Conservation (phyloP, 2,888 invertebrate species). For the Chorisops tibialis region DNA sequence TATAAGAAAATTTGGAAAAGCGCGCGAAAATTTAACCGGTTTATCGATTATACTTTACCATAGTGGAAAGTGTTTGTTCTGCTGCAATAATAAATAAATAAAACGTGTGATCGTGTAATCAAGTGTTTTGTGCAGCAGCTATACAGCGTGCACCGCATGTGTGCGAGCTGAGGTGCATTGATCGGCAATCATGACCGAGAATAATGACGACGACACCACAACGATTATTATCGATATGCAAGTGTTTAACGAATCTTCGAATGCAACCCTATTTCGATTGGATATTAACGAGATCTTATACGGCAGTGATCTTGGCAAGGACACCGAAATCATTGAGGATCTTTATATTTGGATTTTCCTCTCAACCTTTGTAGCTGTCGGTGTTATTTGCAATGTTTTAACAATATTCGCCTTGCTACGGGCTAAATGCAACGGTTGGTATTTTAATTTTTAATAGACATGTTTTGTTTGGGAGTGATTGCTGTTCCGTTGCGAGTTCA, state of each 20-base stretch:
- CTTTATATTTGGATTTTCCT: slow-evolving; percentile 30
- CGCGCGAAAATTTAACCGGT: slow-evolving; percentile 22
- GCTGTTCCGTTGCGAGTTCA: background rate
- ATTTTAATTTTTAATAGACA: background rate
- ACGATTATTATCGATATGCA: slow-evolving; percentile 5
- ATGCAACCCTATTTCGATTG: background rate
- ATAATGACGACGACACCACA: too few species aligned
- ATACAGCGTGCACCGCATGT: background rate
- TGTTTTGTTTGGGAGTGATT: background rate
- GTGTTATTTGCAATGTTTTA: slow-evolving; percentile 28
- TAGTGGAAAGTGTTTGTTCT: slow-evolving; percentile 12
- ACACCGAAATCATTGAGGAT: slow-evolving; percentile 9
- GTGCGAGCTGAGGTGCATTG: too few species aligned
- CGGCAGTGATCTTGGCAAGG: background rate
- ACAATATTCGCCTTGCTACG: slow-evolving; percentile 28
- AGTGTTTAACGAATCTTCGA: background rate
- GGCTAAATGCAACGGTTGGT: slow-evolving; percentile 32
- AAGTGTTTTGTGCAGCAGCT: slow-evolving; percentile 1
- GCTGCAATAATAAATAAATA: slow-evolving; percentile 4
- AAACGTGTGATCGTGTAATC: slow-evolving; percentile 5
- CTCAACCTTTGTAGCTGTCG: slow-evolving; percentile 16
- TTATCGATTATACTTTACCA: background rate
- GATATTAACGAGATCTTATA: background rate
- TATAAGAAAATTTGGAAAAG: background rate
- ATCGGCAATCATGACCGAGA: slow-evolving; percentile 15